Evolutionary conservation across 2,113 vertebrate genomes (phyloP).

Genomic region (Cebidichthys violaceus): DNA sequence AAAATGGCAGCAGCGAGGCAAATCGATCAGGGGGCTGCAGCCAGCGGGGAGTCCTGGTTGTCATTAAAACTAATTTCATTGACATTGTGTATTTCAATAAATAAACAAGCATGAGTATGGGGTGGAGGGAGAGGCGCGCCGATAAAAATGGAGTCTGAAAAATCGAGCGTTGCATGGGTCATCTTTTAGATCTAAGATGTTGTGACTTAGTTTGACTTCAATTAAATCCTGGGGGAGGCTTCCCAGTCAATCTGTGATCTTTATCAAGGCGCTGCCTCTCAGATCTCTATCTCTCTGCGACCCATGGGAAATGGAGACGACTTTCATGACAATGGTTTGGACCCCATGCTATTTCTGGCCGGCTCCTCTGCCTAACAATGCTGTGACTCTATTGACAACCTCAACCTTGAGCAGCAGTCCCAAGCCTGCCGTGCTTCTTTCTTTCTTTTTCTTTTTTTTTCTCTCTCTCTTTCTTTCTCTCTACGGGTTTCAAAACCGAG

Average conservation of each 20-base stretch:
- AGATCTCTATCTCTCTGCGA: constrained; percentile 84
- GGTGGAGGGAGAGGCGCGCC: constrained; percentile 22
- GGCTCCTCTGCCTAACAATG: constrained; percentile 75
- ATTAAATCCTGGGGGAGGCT: constrained; percentile 85
- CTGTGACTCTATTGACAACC: constrained; percentile 75
- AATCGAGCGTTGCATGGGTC: constrained; percentile 77
- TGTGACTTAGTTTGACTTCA: constrained; percentile 87
- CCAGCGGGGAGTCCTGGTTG: constrained; percentile 43
- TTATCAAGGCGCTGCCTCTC: constrained; percentile 82
- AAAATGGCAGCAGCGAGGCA: constrained; percentile 2
- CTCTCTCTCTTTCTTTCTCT: background rate
- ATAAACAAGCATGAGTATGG: constrained; percentile 49
- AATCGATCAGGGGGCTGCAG: constrained; percentile 28
- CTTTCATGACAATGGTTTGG: constrained; percentile 80
- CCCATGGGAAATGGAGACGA: constrained; percentile 82
- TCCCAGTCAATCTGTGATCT: constrained; percentile 84
- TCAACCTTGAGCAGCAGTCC: constrained; percentile 77
- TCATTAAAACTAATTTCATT: constrained; percentile 70
- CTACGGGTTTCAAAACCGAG: background rate
- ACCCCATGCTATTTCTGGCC: constrained; percentile 75
- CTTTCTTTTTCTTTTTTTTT: accelerated
- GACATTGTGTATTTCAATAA: constrained; percentile 67
- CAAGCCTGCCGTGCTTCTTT: background rate
- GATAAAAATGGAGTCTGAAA: constrained; percentile 70
- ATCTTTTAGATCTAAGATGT: constrained; percentile 84